Evolutionary conservation across 2,113 vertebrate species (phyloP), one percentile per base, ranked within the genome.

Genomic region (Sinocyclocheilus anophthalmus): DNA sequence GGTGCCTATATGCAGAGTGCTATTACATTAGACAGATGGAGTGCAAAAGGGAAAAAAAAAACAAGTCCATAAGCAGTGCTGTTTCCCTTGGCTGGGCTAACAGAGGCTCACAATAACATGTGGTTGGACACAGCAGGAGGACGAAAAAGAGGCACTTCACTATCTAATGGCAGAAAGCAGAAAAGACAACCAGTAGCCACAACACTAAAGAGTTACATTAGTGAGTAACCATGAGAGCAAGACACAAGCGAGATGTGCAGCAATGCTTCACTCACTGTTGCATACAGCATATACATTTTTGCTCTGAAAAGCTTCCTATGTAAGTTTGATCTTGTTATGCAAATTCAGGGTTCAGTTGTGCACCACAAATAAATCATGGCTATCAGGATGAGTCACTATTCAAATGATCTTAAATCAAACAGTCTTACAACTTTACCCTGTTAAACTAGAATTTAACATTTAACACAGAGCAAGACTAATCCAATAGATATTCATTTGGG

Each of bases 141-240:
- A 20, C 2, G 12, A 42, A 5, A 9, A 33, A 69, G 16, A 67
- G 59, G 4, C 39, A 50, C 5, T 67, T 42, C 59, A 22, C 79
- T 67, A 4, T 65, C 24, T 33, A 69, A 69, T 81, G 61, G 61
- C 42, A 69, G 61, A 45, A 30, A 24, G 77, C 77, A 16, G 12
- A n/a, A 61, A 80, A 80, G 37, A 80, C 18, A 80, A 3, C 77
- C 77, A 42, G 57, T 61, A 50, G 24, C 16, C 42, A 82, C 61
- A 50, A 30, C 39, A 69, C 61, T 50, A 81, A 67, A 67, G 39
- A 82, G 39, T 50, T 82, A 48, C 37, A 78, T 78, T 81, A 67
- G 42, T 10, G n/a, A 67, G 24, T 10, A 65, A 81, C 24, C 61
- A 70, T 26, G 22, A 79, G 55, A 72, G 65, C 13, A 37, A 50